A percentile compares a stretch with the other conserved stretches of the same genome.
These are phyloP conservation scores for Smithornis capensis DNA, from an alignment of 2,113 vertebrate species.

Conservation along the genomic window DNA sequence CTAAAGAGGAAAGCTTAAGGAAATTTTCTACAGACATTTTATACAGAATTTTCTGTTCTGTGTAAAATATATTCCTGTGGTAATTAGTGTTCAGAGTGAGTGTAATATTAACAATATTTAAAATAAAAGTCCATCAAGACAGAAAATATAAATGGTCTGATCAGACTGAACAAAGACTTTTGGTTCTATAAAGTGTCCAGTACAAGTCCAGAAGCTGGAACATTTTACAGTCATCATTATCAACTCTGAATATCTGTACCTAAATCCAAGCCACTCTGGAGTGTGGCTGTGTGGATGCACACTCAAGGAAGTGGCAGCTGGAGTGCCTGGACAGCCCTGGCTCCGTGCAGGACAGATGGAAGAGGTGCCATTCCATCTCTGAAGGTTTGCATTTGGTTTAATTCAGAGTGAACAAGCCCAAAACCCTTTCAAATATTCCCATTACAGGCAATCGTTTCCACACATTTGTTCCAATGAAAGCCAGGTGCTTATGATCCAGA, in stretches of 20 bases:
- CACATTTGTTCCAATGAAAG: background rate
- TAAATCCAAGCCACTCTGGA: background rate
- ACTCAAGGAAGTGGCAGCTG: background rate
- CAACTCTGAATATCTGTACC: background rate
- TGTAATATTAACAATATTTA: background rate
- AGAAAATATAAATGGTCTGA: background rate
- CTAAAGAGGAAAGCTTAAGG: background rate
- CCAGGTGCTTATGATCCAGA: background rate
- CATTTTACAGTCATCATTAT: background rate
- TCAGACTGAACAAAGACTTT: background rate
- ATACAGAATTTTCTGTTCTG: background rate
- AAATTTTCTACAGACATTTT: background rate
- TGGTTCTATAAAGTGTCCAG: background rate
- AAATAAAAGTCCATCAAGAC: background rate
- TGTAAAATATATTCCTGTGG: background rate
- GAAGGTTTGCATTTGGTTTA: background rate
- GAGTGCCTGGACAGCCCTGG: background rate
- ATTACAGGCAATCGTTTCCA: background rate
- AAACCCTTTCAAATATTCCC: background rate
- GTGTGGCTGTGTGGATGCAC: background rate
- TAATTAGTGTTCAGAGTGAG: background rate
- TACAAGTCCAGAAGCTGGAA: background rate
- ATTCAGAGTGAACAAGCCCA: background rate
- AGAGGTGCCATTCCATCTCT: background rate
- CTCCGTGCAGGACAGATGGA: background rate